These are phyloP conservation scores for Bombus balteatus DNA, from an alignment of 1,140 invertebrate genomes.

Conservation along the genomic window DNA sequence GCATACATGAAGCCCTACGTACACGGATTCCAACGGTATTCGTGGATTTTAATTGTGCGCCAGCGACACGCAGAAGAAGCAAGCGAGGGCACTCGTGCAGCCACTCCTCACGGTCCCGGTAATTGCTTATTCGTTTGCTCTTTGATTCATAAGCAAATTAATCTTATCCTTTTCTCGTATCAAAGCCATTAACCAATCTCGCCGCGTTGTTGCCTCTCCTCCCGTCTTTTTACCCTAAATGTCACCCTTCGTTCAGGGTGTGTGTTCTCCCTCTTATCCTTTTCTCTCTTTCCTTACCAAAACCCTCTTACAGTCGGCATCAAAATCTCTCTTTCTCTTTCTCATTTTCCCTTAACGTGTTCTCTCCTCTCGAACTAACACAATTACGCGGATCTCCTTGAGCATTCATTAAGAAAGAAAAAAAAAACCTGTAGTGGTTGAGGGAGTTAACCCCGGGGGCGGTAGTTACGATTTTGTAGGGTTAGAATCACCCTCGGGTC, in stretches of 20 bases:
- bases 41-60: conserved; percentile 43
- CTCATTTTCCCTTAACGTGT: not conserved
- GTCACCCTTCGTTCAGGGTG: conserved; percentile 68
- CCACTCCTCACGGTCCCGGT: conserved; percentile 52
- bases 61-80: conserved; percentile 51
- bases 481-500: conserved; percentile 64
- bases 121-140: conserved; percentile 79
- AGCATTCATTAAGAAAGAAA: conserved; percentile 76
- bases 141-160: conserved; percentile 79
- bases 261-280: not conserved
- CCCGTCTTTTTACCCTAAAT: conserved; percentile 71
- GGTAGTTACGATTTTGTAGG: conserved; percentile 77
- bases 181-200: conserved; percentile 80
- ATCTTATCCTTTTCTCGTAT: conserved; percentile 80
- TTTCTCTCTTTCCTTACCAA: not conserved
- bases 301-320: not conserved
- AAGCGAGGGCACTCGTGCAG: conserved; percentile 53
- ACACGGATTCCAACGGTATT: not conserved
- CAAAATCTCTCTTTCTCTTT: not conserved
- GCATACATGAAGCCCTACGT: not conserved
- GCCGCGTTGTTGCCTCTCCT: conserved; percentile 52
- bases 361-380: conserved; percentile 75
- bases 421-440: conserved; percentile 66
- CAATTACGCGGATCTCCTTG: conserved; percentile 76
- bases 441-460: conserved; percentile 56